Conservation (phyloP, 2,888 invertebrate species). For the Chaetogeoica ovagalla region DNA sequence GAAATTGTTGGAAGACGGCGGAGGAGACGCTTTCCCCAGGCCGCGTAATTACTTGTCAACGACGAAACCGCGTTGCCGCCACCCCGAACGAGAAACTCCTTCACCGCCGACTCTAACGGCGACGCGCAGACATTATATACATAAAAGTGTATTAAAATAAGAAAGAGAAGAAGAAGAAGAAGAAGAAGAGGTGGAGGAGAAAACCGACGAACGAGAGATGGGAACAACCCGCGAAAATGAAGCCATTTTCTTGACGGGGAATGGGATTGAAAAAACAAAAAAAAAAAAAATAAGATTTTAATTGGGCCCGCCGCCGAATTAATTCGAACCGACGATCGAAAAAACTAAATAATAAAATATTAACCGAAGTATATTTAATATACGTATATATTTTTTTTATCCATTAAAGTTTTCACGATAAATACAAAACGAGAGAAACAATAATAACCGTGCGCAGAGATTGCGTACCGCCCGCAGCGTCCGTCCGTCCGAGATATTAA, state of each 20-base stretch:
- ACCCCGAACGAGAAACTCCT: conserved; percentile 12
- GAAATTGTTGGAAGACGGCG: conserved; percentile 52
- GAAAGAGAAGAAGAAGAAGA: neutral
- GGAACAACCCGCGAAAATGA: conserved; percentile 15
- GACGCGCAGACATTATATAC: no score
- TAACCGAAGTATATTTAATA: no score
- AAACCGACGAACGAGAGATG: neutral
- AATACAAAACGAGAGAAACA: no score
- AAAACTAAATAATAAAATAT: neutral
- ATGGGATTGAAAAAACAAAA: neutral
- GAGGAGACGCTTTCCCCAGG: conserved; percentile 42
- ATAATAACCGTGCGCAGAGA: no score
- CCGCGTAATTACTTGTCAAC: conserved; percentile 53
- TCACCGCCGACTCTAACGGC: neutral
- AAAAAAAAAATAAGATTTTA: conserved; percentile 10
- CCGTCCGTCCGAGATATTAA: no score
- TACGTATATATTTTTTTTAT: no score
- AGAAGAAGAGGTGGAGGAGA: neutral
- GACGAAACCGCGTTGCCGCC: conserved; percentile 44
- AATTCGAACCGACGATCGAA: conserved; percentile 3
- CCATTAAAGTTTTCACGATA: no score
- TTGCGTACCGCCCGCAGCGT: no score
- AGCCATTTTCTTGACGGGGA: conserved; percentile 25
- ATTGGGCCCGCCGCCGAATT: conserved; percentile 26
- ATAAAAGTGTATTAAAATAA: conserved; percentile 9